Evolutionary conservation across 1,140 invertebrate species (phyloP), one percentile per base, ranked within the genome.

Genomic region (Drosophila equinoxialis): DNA sequence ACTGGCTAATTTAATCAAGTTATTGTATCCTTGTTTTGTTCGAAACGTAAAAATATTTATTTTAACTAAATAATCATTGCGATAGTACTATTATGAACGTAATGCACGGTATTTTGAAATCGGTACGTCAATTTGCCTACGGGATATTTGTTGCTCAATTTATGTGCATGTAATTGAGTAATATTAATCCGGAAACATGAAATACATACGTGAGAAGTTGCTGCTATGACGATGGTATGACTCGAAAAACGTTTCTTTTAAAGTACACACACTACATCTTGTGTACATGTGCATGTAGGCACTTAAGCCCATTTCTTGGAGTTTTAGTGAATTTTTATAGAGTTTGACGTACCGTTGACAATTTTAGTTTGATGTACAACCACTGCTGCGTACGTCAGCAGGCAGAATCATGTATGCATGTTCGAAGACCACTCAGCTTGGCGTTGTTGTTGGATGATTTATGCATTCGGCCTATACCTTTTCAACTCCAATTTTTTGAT

Each of bases 141-240:
- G 23, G 58, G 14, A 62, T 61, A 41, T 41, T 30, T 45, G 42
- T 64, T 55, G 58, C 60, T 72, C 17, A 26, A 39, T 33, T 63
- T 33, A 10, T 20, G 5, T 71, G 59, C 63, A 57, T 73, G 74
- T 68, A 72, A 77, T 68, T 74, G 74, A 55, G 65, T 54, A 60
- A 58, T 62, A 74, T 79, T 69, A 79, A 71, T 82, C 74, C 79
- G 75, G 76, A 90, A 91, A 91, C 90, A 91, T 80, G 90, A 77
- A 91, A 85, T 80, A 91, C 90, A 85, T 80, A 91, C 90, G 90
- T 91, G 90, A 91, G 90, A 91, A 65, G 65, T 65, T 77, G 74
- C 45, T 26, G n/a, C 68, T 45, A 42, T 17, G 59, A 66, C 41
- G 62, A 66, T 48, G 62, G 37, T 51, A 33, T 57, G 23, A 30